A percentile compares a stretch with the other conserved stretches of the same genome.
Conservation (phyloP, 2,113 vertebrate species). For the Amblyopsis rosae region DNA sequence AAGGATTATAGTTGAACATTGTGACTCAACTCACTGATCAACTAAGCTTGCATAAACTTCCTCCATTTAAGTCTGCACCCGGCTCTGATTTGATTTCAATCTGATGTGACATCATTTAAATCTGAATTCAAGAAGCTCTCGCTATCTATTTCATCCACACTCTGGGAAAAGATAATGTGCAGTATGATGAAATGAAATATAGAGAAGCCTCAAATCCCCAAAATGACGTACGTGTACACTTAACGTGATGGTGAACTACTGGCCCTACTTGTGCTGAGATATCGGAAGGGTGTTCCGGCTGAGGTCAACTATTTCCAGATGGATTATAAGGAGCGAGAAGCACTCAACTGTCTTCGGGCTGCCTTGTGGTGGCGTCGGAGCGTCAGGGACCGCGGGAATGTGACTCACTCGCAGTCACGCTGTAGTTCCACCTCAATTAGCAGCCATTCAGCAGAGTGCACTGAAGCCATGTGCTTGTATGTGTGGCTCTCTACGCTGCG, state of each 20-base stretch:
- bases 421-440: slow-evolving; percentile 42
- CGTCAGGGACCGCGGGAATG: slow-evolving; percentile 33
- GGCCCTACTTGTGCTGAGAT: slow-evolving; percentile 2
- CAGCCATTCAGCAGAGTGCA: slow-evolving; percentile 23
- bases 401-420: slow-evolving; percentile 34
- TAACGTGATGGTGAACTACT: slow-evolving; percentile 23
- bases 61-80: slow-evolving; percentile 43
- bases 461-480: slow-evolving; percentile 26
- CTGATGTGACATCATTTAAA: slow-evolving; percentile 52
- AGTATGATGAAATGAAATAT: slow-evolving; percentile 56
- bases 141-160: slow-evolving; percentile 48
- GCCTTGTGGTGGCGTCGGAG: slow-evolving; percentile 39
- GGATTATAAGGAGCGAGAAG: slow-evolving; percentile 32
- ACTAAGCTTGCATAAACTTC: slow-evolving; percentile 39
- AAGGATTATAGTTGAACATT: background rate
- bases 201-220: slow-evolving; percentile 27
- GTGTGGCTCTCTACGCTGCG: background rate
- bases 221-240: slow-evolving; percentile 41
- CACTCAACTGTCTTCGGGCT: slow-evolving; percentile 38
- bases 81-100: slow-evolving; percentile 47
- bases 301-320: slow-evolving; percentile 28
- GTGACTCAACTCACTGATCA: slow-evolving; percentile 20
- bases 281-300: slow-evolving; percentile 2
- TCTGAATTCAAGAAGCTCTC: slow-evolving; percentile 64
- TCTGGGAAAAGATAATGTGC: slow-evolving; percentile 47